A percentile compares a stretch with the other conserved stretches of the same genome.
Evolutionary conservation across 2,113 vertebrate species (phyloP).

Genomic region (Mobula hypostoma): DNA sequence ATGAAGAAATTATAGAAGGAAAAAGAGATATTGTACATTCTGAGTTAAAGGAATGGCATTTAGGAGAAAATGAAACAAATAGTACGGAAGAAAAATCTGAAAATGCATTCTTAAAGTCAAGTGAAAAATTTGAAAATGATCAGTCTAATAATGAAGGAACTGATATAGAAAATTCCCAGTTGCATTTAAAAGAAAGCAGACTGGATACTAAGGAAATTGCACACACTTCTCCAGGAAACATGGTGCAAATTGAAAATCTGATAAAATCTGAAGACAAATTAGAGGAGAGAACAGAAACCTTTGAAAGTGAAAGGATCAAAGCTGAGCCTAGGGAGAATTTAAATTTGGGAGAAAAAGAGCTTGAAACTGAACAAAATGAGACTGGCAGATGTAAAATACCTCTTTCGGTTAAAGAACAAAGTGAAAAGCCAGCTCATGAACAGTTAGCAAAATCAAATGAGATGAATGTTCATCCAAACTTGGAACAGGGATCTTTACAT

Average conservation of each 20-base stretch:
- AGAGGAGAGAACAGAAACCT: background rate
- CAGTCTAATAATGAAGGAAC: background rate
- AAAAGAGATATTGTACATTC: background rate
- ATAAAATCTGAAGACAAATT: background rate
- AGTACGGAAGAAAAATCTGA: background rate
- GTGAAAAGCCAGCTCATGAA: background rate
- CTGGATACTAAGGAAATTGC: background rate
- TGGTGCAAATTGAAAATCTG: background rate
- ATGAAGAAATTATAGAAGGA: background rate
- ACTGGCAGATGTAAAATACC: background rate
- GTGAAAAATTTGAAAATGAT: background rate
- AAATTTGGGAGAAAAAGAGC: background rate
- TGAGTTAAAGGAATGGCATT: background rate
- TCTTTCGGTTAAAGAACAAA: background rate
- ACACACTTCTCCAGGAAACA: background rate
- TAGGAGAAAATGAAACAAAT: background rate
- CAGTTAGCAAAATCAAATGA: background rate
- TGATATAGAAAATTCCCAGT: background rate
- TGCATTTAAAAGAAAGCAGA: background rate
- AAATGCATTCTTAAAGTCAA: background rate
- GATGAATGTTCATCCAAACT: background rate
- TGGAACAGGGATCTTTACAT: background rate
- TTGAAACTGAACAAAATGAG: background rate
- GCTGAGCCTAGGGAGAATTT: background rate
- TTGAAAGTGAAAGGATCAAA: background rate